Percentiles rank a stretch among this genome's conserved stretches.
Conservation (phyloP, 1,140 invertebrate genomes). For the Pseudomyrmex cubaensis region DNA sequence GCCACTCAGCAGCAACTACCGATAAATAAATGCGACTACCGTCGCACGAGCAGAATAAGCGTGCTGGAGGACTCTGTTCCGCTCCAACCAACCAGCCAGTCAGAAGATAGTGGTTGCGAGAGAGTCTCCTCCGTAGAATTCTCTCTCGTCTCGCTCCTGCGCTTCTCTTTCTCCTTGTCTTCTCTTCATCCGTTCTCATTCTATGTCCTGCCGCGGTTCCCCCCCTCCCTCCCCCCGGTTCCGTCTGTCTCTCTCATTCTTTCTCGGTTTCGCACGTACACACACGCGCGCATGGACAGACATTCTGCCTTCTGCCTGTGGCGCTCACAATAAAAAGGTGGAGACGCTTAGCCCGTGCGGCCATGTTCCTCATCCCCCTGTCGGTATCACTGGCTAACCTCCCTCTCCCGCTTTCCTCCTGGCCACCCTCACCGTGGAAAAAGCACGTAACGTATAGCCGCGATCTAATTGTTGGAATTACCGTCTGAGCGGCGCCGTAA, state of each 20-base stretch:
- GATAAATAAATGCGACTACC: conserved; percentile 84
- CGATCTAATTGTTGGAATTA: conserved; percentile 83
- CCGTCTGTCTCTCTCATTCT: conserved; percentile 49
- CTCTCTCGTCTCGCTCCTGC: conserved; percentile 53
- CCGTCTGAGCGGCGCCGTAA: conserved; percentile 66
- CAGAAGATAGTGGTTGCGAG: conserved; percentile 62
- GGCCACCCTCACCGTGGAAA: conserved; percentile 67
- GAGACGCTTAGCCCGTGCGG: conserved; percentile 80
- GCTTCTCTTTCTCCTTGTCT: conserved; percentile 42
- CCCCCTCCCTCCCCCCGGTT: conserved; percentile 35
- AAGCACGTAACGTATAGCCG: conserved; percentile 76
- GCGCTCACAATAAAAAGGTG: conserved; percentile 85
- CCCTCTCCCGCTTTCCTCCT: conserved; percentile 56
- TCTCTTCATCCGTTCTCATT: conserved; percentile 9
- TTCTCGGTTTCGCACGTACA: conserved; percentile 39
- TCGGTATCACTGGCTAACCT: conserved; percentile 66
- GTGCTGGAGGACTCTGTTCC: conserved; percentile 74
- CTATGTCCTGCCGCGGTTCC: conserved; percentile 11
- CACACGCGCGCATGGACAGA: conserved; percentile 57
- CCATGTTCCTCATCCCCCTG: conserved; percentile 82
- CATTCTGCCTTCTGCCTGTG: conserved; percentile 79
- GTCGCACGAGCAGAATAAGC: conserved; percentile 79
- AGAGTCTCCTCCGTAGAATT: conserved; percentile 69
- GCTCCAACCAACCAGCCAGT: conserved; percentile 62
- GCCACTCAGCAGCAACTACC: conserved; percentile 84